Percentiles rank a stretch among this genome's conserved stretches.
These are phyloP conservation scores for Aegithalos caudatus DNA, from an alignment of 2,113 vertebrate species.

Conservation along the genomic window DNA sequence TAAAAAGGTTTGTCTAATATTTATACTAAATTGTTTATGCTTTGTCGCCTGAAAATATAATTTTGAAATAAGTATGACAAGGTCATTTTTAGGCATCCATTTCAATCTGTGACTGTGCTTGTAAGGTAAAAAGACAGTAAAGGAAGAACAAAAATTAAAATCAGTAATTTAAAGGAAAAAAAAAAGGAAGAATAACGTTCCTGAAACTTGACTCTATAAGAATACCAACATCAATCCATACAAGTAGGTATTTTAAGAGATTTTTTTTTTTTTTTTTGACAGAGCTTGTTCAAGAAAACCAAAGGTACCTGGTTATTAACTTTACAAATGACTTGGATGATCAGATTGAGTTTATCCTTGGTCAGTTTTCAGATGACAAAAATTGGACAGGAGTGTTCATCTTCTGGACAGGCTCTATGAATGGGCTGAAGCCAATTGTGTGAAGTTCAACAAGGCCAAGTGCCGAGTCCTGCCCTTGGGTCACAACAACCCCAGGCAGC, in stretches of 20 bases:
- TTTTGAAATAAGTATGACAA: not conserved
- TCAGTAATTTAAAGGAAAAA: not conserved
- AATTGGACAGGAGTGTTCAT: not conserved
- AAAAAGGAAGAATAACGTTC: not conserved
- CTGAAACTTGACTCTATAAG: not conserved
- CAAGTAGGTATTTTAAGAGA: not conserved
- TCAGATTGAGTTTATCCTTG: rapidly evolving
- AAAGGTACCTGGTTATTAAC: not conserved
- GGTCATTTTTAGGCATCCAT: not conserved
- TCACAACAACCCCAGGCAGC: rapidly evolving
- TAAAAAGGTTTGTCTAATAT: not conserved
- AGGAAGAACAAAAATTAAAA: not conserved
- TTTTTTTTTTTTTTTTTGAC: not conserved
- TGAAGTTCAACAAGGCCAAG: not conserved
- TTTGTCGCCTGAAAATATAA: not conserved
- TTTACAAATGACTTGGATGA: not conserved
- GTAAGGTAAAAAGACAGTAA: not conserved
- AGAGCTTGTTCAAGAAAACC: not conserved
- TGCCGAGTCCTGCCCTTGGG: rapidly evolving
- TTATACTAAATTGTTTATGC: not conserved
- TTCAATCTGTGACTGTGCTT: not conserved
- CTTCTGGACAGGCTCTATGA: rapidly evolving
- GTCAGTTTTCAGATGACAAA: not conserved
- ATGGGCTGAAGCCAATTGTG: rapidly evolving
- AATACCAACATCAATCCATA: not conserved